Conservation (phyloP, 2,888 invertebrate genomes). For the Cinara cedri region DNA sequence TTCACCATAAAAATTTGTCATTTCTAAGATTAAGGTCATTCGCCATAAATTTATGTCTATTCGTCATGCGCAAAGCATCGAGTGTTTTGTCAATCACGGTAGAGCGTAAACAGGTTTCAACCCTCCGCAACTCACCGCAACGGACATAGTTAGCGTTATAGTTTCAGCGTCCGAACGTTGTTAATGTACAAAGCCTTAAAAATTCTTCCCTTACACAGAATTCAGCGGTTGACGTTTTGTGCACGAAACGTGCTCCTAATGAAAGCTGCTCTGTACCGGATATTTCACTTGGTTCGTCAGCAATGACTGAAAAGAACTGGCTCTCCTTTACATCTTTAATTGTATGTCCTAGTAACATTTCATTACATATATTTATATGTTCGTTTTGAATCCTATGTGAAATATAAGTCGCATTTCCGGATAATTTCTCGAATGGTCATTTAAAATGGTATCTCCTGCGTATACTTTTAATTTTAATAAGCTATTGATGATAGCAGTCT, state of each 20-base stretch:
- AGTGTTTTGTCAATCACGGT: not conserved
- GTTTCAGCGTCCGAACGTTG: slow-evolving; percentile 21
- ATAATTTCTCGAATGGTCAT: not conserved
- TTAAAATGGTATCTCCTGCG: slow-evolving; percentile 13
- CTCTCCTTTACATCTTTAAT: slow-evolving; percentile 25
- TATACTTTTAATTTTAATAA: not conserved
- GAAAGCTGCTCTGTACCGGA: slow-evolving; percentile 19
- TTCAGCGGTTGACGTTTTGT: slow-evolving; percentile 61
- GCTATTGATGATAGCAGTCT: slow-evolving; percentile 13
- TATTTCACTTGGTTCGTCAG: slow-evolving; percentile 27
- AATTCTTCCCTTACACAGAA: slow-evolving; percentile 23
- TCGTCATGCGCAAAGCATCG: not conserved
- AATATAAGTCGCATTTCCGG: not conserved
- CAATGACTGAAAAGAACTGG: not conserved
- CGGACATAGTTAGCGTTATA: too few species aligned
- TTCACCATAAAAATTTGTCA: not conserved
- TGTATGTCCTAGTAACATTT: not conserved
- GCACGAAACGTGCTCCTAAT: slow-evolving; percentile 64
- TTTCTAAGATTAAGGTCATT: too few species aligned
- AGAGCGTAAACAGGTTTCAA: too few species aligned
- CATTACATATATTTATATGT: not conserved
- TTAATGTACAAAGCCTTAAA: slow-evolving; percentile 13
- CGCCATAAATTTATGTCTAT: too few species aligned
- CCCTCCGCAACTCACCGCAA: too few species aligned
- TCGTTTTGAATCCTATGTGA: too few species aligned